phyloP scores from a whole-genome alignment of 2,113 vertebrate genomes.

The Pomatorhinus ruficollis region DNA sequence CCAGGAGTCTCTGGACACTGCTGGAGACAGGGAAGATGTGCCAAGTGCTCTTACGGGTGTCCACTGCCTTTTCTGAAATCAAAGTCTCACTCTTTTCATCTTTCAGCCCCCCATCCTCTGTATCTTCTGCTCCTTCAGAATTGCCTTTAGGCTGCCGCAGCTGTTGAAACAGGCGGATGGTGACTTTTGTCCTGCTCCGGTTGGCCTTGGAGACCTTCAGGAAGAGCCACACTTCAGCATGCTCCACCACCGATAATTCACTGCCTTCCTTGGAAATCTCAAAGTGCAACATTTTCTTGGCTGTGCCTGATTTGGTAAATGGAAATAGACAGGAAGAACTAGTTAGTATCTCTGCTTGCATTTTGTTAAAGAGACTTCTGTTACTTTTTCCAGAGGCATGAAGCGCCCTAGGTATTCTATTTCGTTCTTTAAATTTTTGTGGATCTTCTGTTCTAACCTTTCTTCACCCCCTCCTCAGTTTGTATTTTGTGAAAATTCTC shows the following conservation, averaged over 20 bases:
- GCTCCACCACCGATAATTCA: slow-evolving; percentile 87
- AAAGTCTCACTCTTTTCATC: slow-evolving; percentile 77
- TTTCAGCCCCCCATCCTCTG: slow-evolving; percentile 53
- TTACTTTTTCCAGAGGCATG: neutral
- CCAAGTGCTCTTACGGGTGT: slow-evolving; percentile 94
- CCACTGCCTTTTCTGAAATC: slow-evolving; percentile 89
- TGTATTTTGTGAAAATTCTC: neutral
- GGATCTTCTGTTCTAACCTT: neutral
- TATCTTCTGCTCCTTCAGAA: slow-evolving; percentile 69
- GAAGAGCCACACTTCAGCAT: slow-evolving; percentile 95
- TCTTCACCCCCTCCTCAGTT: neutral
- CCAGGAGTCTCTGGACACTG: slow-evolving; percentile 85
- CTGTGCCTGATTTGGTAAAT: slow-evolving; percentile 79
- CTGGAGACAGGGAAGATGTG: slow-evolving; percentile 89
- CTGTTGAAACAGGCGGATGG: slow-evolving; percentile 87
- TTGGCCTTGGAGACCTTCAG: slow-evolving; percentile 91
- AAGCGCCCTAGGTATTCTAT: neutral
- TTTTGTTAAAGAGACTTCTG: neutral
- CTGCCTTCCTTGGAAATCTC: slow-evolving; percentile 91
- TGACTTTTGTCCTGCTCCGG: slow-evolving; percentile 88
- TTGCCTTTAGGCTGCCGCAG: slow-evolving; percentile 61
- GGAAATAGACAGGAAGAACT: slow-evolving; percentile 47
- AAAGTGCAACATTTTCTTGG: slow-evolving; percentile 86
- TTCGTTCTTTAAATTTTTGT: neutral
- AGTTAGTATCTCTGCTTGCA: slow-evolving; percentile 41